Base-by-base conservation (phyloP, 2,113 vertebrate genomes). In the Pelmatolapia mariae region DNA sequence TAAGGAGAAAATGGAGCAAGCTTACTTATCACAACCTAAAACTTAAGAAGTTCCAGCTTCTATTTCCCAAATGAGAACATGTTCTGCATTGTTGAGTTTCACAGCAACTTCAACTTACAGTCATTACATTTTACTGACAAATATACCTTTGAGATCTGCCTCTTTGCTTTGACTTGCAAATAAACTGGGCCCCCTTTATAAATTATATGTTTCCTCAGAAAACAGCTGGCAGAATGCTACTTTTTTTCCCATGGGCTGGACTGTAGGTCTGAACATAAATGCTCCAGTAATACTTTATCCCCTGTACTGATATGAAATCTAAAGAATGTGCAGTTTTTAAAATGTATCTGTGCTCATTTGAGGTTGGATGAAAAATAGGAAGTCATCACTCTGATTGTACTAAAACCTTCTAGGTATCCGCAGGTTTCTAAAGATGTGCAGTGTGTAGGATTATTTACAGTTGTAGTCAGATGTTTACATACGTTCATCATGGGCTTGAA, bases 161-260 rank as follows among this genome's bases (percentile, higher is more conserved):
- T 40, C 24, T 5, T 29, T 80, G 2, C 87, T 93, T 92, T 93
- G 15, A 83, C 63, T 86, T 91, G 91, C 89, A 92, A 93, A 93
- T 89, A 4, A 81, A 52, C 15, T 2, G 7, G 3, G 6, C 2
- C 19, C 1, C 2, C 4, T 10, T 40, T 5, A 5, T 10, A 47
- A 5, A 3, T 31, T n/a, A 1, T 47, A 13, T 4, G 8, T 56
- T 3, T 68, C 36, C 33, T 4, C 5, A 19, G 36, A 1, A 36
- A 36, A 26, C 3, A 24, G 3, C 24, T 24, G 24, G 24, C 24
- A 24, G 24, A 24, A 43, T 43, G 40, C 40, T 11, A 6, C 4
- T 22, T 22, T 29, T 40, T 13, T 1, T 0, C 1, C 11, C 15
- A 80, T 24, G 16, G 66, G 18, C 61, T 38, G 10, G 18, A 68